Evolutionary conservation across 2,888 invertebrate genomes (phyloP).

Genomic region (Atrina japonica): DNA sequence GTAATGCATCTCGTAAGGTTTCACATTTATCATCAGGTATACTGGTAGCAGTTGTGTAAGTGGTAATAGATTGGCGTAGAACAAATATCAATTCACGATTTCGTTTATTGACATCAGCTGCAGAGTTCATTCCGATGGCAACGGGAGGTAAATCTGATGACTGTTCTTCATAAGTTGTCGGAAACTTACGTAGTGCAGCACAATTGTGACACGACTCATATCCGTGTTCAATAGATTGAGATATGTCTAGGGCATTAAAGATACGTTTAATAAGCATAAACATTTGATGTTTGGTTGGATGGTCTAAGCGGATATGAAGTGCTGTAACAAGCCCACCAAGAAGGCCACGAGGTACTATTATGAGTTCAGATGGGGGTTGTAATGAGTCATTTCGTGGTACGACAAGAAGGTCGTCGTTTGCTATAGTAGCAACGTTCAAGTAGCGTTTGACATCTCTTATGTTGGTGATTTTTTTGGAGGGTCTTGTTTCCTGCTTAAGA

Average conservation of each 20-base stretch:
- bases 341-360: conserved; percentile 51
- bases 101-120: conserved; percentile 57
- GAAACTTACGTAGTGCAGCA: conserved; percentile 48
- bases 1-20: conserved; percentile 42
- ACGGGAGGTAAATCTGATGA: conserved; percentile 48
- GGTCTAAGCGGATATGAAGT: conserved; percentile 53
- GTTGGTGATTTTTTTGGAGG: conserved; percentile 57
- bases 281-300: conserved; percentile 55
- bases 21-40: conserved; percentile 44
- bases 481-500: conserved; percentile 48
- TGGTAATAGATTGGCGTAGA: conserved; percentile 44
- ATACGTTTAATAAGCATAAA: conserved; percentile 44
- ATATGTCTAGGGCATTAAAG: conserved; percentile 53
- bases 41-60: conserved; percentile 34
- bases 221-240: conserved; percentile 35
- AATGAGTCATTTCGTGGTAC: conserved; percentile 31
- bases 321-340: conserved; percentile 53
- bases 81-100: conserved; percentile 50
- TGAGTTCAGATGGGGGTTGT: conserved; percentile 38
- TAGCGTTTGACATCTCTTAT: conserved; percentile 55
- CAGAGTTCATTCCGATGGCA: conserved; percentile 50
- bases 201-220: conserved; percentile 50
- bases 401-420: conserved; percentile 53
- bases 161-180: conserved; percentile 44
- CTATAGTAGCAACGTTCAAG: conserved; percentile 45